Conservation (phyloP, 23 tunicate genomes). For the Styela clava region DNA sequence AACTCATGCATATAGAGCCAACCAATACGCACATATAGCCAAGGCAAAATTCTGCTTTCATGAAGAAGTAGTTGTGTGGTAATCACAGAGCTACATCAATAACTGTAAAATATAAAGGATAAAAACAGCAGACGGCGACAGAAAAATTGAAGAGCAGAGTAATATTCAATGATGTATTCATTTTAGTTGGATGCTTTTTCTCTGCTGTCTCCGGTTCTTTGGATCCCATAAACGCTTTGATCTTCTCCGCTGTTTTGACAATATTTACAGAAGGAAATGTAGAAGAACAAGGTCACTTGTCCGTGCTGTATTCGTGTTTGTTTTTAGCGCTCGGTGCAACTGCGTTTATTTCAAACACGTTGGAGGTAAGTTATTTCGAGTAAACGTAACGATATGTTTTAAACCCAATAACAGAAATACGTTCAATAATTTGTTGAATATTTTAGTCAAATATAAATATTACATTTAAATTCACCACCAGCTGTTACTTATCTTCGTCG, state of each 20-base stretch:
- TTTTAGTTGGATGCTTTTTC: slow-evolving; percentile 61
- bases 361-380: slow-evolving; percentile 64
- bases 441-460: background rate
- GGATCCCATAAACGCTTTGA: slow-evolving; percentile 86
- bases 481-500: no score
- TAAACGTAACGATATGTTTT: no score
- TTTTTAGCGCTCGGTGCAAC: slow-evolving; percentile 63
- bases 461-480: no score
- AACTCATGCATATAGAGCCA: no score
- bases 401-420: no score
- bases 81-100: no score
- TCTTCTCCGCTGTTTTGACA: slow-evolving; percentile 84
- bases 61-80: no score
- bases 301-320: slow-evolving; percentile 36
- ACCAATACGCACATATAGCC: no score
- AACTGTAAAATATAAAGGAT: no score
- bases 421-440: background rate
- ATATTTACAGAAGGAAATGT: slow-evolving; percentile 54
- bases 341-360: slow-evolving; percentile 49
- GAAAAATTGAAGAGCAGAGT: no score
- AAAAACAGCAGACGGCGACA: no score
- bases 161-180: background rate
- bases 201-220: slow-evolving; percentile 75
- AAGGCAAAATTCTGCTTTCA: no score
- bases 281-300: slow-evolving; percentile 46